Percentiles rank a stretch among this genome's conserved stretches.
Evolutionary conservation across 2,113 vertebrate genomes (phyloP).

Genomic region (Acrocephalus kingi): DNA sequence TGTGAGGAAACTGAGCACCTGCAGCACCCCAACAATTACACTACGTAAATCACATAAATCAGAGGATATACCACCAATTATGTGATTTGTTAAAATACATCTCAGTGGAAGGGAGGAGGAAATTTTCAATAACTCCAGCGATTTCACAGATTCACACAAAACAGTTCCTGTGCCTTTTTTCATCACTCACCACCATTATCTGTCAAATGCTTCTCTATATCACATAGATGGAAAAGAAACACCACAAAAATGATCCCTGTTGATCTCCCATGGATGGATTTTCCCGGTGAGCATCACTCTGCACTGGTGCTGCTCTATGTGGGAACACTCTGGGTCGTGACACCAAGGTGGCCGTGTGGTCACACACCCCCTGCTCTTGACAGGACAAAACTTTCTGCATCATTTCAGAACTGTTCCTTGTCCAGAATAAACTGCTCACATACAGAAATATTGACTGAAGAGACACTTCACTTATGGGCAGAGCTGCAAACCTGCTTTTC

Average conservation of each 20-base stretch:
- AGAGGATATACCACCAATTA: not conserved
- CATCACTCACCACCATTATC: fast-evolving
- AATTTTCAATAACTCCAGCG: not conserved
- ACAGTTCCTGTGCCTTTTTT: not conserved
- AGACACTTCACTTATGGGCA: not conserved
- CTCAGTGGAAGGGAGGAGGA: not conserved
- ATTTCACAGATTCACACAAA: not conserved
- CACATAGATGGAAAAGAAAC: not conserved
- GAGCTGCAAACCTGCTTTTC: not conserved
- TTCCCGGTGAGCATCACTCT: not conserved
- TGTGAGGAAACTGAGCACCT: not conserved
- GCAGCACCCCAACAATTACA: too few species aligned
- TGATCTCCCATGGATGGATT: not conserved
- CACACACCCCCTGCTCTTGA: not conserved
- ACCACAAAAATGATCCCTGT: not conserved
- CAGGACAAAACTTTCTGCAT: not conserved
- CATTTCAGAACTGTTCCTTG: not conserved
- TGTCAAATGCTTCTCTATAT: not conserved
- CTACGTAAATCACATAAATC: not conserved
- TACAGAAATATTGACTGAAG: not conserved
- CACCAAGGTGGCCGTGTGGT: fast-evolving
- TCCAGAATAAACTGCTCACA: not conserved
- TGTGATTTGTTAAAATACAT: not conserved
- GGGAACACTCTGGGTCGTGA: fast-evolving
- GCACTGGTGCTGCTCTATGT: fast-evolving